Conservation (phyloP, 2,888 invertebrate species). For the Eretmocerus hayati region DNA sequence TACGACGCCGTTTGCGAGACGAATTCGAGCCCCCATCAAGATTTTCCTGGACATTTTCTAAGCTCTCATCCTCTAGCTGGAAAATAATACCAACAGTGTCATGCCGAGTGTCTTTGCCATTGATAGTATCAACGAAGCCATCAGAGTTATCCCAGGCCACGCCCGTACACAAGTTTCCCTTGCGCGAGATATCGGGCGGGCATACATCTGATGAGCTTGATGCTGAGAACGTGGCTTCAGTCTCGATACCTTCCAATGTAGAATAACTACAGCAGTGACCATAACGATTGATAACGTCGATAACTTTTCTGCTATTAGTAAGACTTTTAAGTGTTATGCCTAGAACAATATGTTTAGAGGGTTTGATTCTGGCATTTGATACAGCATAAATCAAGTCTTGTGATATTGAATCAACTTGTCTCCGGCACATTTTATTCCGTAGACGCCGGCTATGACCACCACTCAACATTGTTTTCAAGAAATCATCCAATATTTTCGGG, state of each 20-base stretch:
- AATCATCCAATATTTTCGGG: neutral
- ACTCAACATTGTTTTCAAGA: neutral
- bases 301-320: conserved; percentile 15
- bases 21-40: too few species aligned
- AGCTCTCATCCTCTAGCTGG: too few species aligned
- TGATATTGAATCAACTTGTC: conserved; percentile 8
- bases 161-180: conserved; percentile 16
- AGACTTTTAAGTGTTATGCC: conserved; percentile 16
- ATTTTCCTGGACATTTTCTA: too few species aligned
- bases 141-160: conserved; percentile 28
- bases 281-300: conserved; percentile 12
- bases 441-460: neutral
- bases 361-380: conserved; percentile 10
- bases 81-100: conserved; percentile 27
- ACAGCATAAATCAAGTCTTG: conserved; percentile 15
- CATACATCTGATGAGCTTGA: conserved; percentile 5
- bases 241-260: conserved; percentile 23
- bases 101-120: conserved; percentile 28
- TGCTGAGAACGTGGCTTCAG: conserved; percentile 19
- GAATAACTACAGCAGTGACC: conserved; percentile 12
- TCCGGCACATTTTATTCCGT: conserved; percentile 1
- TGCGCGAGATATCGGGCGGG: conserved; percentile 14
- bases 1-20: too few species aligned
- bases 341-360: conserved; percentile 15
- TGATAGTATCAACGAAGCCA: conserved; percentile 27